Evolutionary conservation across 2,888 invertebrate genomes (phyloP), one percentile per base, ranked within the genome.

Genomic region (Drosophila longiperda): DNA sequence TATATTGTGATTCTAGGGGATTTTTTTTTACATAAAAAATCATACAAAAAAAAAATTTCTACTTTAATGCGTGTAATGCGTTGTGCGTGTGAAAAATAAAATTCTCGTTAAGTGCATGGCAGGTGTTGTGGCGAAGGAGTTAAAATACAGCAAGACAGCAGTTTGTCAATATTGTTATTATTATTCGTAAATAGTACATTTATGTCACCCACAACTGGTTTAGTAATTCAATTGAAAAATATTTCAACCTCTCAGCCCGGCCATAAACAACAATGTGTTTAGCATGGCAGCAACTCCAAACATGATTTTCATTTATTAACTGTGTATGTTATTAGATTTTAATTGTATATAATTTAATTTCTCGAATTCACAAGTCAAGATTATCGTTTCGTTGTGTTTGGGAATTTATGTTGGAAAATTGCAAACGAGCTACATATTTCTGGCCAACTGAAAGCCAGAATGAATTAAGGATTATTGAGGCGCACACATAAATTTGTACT

Each of bases 371-470:
- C 15, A 23, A 23, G 23, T 23, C 45, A 23, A 23, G 45, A 23
- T 15, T 20, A 45, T 20, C 45, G 45, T 45, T 45, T 23, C 45
- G 23, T 45, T 45, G 45, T 23, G 23, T 8, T 23, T 23, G 4
- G 23, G 45, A 45, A 45, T 45, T 45, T 45, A 45, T 45, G 23
- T 45, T 45, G 23, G 45, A 45, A 45, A 45, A 23, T 45, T 23
- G 45, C 23, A 23, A 8, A 2, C 45, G 15, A 45, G 15, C 12
- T 20, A 45, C 45, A 45, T 45, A 45, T 45, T 20, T 45, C 12
- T 15, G 15, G 45, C 23, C 45, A 15, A 45, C 1, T 45, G 8
- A 8, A 15, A 8, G 23, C 3, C 20, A 8, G 23, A 45, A 45
- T 23, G 23, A 45, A 45, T 15, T 23, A 23, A 23, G 8, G 20